Base-by-base conservation (phyloP, 2,797 vertebrate species). In the Knipowitschia caucasica region DNA sequence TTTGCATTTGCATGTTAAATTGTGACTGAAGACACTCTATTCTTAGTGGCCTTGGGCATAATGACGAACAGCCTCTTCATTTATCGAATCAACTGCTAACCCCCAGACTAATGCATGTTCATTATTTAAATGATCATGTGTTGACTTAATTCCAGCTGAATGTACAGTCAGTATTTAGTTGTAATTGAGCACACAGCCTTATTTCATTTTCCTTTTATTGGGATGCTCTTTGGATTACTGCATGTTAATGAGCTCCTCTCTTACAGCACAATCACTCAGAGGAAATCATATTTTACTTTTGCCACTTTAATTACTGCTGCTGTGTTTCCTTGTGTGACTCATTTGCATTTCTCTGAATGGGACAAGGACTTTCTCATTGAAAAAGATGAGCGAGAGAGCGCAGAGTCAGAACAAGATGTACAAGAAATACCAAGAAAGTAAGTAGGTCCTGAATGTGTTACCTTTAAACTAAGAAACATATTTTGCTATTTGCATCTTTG, bases 221-320 rank as follows among this genome's bases (percentile, higher is more conserved):
- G 78, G 67, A 63, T 73, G 51, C 59, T 62, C 66, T 35, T 56
- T 50, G 69, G 74, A 83, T 80, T 82, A 86, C 74, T 81, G 84
- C 73, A 75, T 69, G 72, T 76, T 81, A 85, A 88, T 85, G 66
- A 85, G 75, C 53, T 73, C 62, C 31, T 39, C 64, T 71, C 69
- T 39, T 31, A 23, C 45, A 56, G 62, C 61, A 69, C 81, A 81
- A 85, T 87, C 78, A 81, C 1, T 56, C 64, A 74, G 69, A 78
- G 67, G 75, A 79, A 71, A 86, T 88, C 77, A 81, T 43, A 62
- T 66, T 44, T 80, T 33, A 26, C 64, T 68, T 74, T 62, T 61
- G 46, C 50, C 39, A 54, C 56, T 78, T 73, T 86, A 85, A 87
- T 88, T 80, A 77, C 64, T 7, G 59, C 51, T 44, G 40, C 14